phyloP scores from a whole-genome alignment of 2,113 vertebrate species.

The Forbesichthys papilliferus region DNA sequence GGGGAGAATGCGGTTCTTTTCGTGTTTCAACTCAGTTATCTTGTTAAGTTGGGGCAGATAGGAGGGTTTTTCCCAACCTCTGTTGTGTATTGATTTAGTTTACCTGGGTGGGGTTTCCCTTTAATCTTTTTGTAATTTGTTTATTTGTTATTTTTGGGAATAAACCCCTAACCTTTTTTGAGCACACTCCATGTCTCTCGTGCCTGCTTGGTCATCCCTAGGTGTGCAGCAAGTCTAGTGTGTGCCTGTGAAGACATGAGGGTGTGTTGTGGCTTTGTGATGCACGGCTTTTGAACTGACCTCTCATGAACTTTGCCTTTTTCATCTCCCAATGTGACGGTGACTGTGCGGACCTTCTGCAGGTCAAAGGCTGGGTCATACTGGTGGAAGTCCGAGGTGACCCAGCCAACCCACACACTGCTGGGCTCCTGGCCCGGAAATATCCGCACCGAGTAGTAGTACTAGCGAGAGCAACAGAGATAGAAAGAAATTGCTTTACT shows the following conservation, averaged over 20 bases:
- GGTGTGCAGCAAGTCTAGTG: no score
- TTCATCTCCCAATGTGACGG: constrained; percentile 93
- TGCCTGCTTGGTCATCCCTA: no score
- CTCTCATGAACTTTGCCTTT: constrained; percentile 98
- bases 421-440: constrained; percentile 96
- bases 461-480: constrained; percentile 75
- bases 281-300: constrained; percentile 68
- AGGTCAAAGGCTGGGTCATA: constrained; percentile 88
- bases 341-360: constrained; percentile 90
- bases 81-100: no score
- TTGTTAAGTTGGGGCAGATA: no score
- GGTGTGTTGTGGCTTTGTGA: not conserved
- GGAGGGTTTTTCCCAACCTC: no score
- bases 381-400: constrained; percentile 96
- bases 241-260: not conserved
- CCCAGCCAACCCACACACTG: constrained; percentile 96
- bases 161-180: no score
- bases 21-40: no score
- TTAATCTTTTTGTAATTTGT: no score
- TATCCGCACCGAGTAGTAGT: constrained; percentile 93
- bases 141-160: no score
- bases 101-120: no score
- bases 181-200: no score
- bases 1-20: no score
- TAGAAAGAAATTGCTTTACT: not conserved